Base-by-base conservation (phyloP, 1,140 invertebrate species). In the Nomia melanderi region DNA sequence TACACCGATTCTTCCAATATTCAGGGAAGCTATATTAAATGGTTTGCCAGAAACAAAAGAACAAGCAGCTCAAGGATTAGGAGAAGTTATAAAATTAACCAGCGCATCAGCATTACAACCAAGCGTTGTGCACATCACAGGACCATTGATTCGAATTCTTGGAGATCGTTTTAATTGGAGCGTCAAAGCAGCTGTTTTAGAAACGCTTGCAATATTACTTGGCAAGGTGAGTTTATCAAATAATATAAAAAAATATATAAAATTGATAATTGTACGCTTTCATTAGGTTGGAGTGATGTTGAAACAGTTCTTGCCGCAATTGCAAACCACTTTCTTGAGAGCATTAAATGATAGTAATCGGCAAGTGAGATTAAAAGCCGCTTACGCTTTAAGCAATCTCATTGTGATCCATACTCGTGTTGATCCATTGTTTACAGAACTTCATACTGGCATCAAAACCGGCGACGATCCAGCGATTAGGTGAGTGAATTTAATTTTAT, bases 301-400 rank as follows among this genome's bases (percentile, higher is more conserved):
- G 88, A 99, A 98, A 92, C 98, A 99, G 88, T 99, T 99, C 92
- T 93, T 99, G 85, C 98, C 99, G 14, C 98, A 99, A 93, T 93
- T 99, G 12, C 98, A 99, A 94, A 99, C 98, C 25, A 99, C 98
- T 6, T 99, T 99, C 92, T 93, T 99, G 17, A 98, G 98, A 93
- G 96, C 98, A 5, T 93, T 99, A 25, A 96, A 96, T 90, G 98
- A 99, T 91, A 94, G 95, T 31, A 97, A 97, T 89, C 93, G 98
- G 77, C 94, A 95, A 82, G 98, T 99, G 1, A 94, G 98, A 77
- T 93, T 99, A 47, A 97, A 97, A 93, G 97, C 98, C 14, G 98
- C 97, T 0, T 93, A 94, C 65, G 98, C 98, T 36, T 92, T 99
- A 2, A 96, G 97, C 72, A 96, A 98, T 90, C 93, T 99, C 1